Evolutionary conservation across 92 coral and sea anemone species (phyloP), one percentile per base, ranked within the genome.

Genomic region (Epizoanthus scotinus): DNA sequence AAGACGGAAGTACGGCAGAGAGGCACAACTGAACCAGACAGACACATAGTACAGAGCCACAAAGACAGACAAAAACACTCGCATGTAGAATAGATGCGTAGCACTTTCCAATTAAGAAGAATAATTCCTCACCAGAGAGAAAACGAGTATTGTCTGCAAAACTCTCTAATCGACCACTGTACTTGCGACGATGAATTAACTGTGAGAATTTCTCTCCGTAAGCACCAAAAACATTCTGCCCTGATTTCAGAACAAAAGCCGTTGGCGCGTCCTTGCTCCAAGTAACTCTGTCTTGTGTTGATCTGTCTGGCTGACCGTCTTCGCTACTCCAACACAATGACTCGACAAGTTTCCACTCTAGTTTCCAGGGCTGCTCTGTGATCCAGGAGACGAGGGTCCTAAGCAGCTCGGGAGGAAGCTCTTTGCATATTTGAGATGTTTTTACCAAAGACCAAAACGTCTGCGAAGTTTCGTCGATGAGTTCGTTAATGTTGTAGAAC

Each of bases 371-470:
- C 68, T 75, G 68, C 55, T 36, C 81, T 8, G 81, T 59, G 40
- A 75, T 59, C 81, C 81, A 75, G 3, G 81, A 58, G 68, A 59
- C 81, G 38, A 75, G 69, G 81, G 81, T 75, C 40, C 81, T 75
- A 60, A 75, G 81, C 69, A 75, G 6, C 57, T 75, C 81, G 6
- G 81, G 81, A 26, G 81, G 81, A 38, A 75, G 81, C 17, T 22
- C 81, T 9, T 58, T 75, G 67, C 81, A 75, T 10, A 75, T 75
- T 40, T 75, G 56, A 12, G 81, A 75, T 21, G 18, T 34, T 50
- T 75, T 75, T 67, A 75, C 81, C 15, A 75, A 67, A 6, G 81
- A 75, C 81, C 81, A 75, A 36, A 75, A 75, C 47, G 81, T 75
- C 68, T 75, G 81, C 6, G 81, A 40, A 13, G 81, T 75, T 55